These are phyloP conservation scores for Phthorimaea operculella DNA, from an alignment of 1,140 invertebrate genomes.

Conservation along the genomic window DNA sequence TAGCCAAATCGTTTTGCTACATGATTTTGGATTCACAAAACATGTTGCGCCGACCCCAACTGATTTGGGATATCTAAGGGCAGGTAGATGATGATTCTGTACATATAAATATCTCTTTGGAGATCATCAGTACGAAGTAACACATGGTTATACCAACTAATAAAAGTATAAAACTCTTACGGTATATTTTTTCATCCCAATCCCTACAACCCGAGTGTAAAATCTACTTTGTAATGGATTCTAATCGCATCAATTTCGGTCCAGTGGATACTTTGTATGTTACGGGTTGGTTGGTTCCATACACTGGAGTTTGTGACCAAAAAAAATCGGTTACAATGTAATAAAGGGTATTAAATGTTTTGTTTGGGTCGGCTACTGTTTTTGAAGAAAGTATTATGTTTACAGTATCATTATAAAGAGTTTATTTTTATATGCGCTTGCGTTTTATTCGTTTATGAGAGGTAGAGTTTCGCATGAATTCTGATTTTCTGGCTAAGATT, in stretches of 20 bases:
- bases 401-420: neutral
- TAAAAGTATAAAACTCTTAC: neutral
- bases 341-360: neutral
- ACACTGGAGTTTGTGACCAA: neutral
- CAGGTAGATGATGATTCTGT: too few species aligned
- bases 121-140: too few species aligned
- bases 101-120: too few species aligned
- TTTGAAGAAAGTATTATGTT: neutral
- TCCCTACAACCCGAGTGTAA: neutral
- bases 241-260: slow-evolving; percentile 1
- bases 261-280: neutral
- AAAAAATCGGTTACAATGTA: neutral
- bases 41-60: too few species aligned
- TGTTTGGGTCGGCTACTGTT: neutral
- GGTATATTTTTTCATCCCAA: neutral
- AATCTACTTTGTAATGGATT: slow-evolving; percentile 1
- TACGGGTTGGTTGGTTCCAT: neutral
- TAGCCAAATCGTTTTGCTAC: too few species aligned
- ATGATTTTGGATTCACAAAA: too few species aligned
- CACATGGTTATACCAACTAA: too few species aligned
- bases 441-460: too few species aligned
- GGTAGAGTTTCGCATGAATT: too few species aligned
- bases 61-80: too few species aligned
- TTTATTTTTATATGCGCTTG: neutral
- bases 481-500: too few species aligned